Conservation (phyloP, 2,888 invertebrate genomes). For the Lampropteryx suffumata region DNA sequence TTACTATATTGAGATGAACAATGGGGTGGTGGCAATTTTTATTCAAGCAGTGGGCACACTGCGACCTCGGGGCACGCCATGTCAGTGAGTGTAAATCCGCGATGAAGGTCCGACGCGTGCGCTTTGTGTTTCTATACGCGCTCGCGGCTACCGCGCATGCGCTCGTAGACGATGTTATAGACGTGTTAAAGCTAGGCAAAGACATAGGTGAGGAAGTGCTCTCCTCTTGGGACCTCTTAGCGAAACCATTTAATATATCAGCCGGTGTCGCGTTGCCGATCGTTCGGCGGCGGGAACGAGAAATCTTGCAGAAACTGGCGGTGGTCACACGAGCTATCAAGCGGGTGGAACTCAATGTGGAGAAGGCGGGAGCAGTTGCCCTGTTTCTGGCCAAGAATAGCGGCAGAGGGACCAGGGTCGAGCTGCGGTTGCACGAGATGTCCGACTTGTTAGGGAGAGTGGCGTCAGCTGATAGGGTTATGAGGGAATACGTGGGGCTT, state of each 20-base stretch:
- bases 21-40: slow-evolving; percentile 10
- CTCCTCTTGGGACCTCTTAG: slow-evolving; percentile 85
- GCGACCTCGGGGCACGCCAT: slow-evolving; percentile 46
- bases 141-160: slow-evolving; percentile 58
- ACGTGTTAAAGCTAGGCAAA: slow-evolving; percentile 82
- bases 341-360: slow-evolving; percentile 56
- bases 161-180: slow-evolving; percentile 83
- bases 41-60: slow-evolving; percentile 56
- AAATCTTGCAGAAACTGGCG: slow-evolving; percentile 78
- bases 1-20: slow-evolving; percentile 7
- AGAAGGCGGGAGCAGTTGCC: slow-evolving; percentile 54
- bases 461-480: slow-evolving; percentile 81
- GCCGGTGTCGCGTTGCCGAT: slow-evolving; percentile 84
- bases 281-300: slow-evolving; percentile 83
- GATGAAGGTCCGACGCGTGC: slow-evolving; percentile 64
- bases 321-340: slow-evolving; percentile 59
- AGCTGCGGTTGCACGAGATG: slow-evolving; percentile 84
- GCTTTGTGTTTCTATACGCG: slow-evolving; percentile 53
- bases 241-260: slow-evolving; percentile 76
- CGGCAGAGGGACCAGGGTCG: slow-evolving; percentile 72
- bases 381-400: slow-evolving; percentile 65
- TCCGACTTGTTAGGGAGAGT: slow-evolving; percentile 83
- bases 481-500: slow-evolving; percentile 82
- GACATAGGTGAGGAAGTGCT: slow-evolving; percentile 84
- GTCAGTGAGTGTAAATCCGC: slow-evolving; percentile 65